Base-by-base conservation (phyloP, 2,113 vertebrate genomes). In the Crotalus viridis region DNA sequence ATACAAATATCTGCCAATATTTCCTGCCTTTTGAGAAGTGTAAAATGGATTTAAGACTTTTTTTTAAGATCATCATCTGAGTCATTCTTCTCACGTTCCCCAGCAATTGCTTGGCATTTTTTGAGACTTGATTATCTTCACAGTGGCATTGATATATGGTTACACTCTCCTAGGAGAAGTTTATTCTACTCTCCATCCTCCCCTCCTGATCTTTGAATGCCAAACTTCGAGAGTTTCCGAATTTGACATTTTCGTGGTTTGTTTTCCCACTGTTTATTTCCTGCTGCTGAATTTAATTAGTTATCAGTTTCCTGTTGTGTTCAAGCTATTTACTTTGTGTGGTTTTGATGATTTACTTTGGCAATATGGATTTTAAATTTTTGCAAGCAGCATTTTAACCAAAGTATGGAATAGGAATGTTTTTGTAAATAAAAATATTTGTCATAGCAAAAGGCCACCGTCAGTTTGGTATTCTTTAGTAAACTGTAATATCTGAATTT, bases 271-370 rank as follows among this genome's bases (percentile, higher is more conserved):
- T 91, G 69, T 21, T 85, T 90, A 28, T 69, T 91, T 91, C 51
- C 59, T 56, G 33, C 69, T 85, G 48, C 90, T 91, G 64, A 21
- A 26, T 85, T 13, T 55, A 91, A 85, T 85, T 85, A 43, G 52
- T 91, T 85, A 39, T 55, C 69, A 55, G 22, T 91, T 85, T 91
- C 90, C 90, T 85, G 69, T 91, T 91, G 69, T 91, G n/a, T 85
- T 91, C 90, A 55, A 81, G 10, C 61, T 90, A 51, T 52, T 90
- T 74, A 90, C 89, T 74, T 81, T 24, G 21, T 85, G 69, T 91
- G 69, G 90, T 85, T 91, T 91, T 39, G 52, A 55, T 81, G 74
- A 85, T 90, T 91, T 91, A 55, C 69, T 91, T 91, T 81, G 55
- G 10, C 22, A 56, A 33, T 81, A 85, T 17, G 51, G n/a, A 91